A percentile compares a stretch with the other conserved stretches of the same genome.
These are phyloP conservation scores for Lepidochrysops patricia DNA, from an alignment of 2,888 invertebrate genomes.

Conservation along the genomic window DNA sequence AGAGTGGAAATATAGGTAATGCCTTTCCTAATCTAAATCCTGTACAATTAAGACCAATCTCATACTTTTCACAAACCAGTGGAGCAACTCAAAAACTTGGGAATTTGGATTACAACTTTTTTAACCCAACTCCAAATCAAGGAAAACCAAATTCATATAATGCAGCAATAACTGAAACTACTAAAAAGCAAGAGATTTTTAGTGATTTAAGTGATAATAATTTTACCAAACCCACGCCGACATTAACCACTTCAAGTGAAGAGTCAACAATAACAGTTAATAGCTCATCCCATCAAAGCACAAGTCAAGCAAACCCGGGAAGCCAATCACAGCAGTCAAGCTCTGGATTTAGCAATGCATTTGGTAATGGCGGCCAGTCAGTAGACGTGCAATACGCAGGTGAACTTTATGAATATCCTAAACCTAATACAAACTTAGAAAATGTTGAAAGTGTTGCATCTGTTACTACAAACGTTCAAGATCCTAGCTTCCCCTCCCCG, in stretches of 20 bases:
- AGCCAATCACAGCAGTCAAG: neutral
- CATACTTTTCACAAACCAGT: too few relatives aligned
- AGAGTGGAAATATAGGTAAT: too few relatives aligned
- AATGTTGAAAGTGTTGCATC: neutral
- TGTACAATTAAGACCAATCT: too few relatives aligned
- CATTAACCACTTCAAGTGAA: neutral
- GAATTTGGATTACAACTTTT: too few relatives aligned
- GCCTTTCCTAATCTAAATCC: too few relatives aligned
- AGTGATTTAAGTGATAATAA: too few relatives aligned
- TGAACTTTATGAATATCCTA: neutral
- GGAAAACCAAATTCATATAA: slow-evolving; percentile 13
- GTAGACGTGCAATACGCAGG: neutral
- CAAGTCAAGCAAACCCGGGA: neutral
- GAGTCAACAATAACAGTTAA: neutral
- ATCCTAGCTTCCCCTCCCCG: neutral
- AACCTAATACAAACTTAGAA: neutral
- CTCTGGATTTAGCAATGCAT: neutral
- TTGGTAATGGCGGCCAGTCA: neutral
- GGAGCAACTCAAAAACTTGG: too few relatives aligned
- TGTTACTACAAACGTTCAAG: neutral
- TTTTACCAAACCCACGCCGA: neutral
- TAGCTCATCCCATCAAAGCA: neutral
- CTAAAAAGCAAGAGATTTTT: neutral
- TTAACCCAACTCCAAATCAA: too few relatives aligned
- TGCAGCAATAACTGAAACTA: neutral